Base-by-base conservation (phyloP, 2,113 vertebrate species). In the Pedetes capensis region DNA sequence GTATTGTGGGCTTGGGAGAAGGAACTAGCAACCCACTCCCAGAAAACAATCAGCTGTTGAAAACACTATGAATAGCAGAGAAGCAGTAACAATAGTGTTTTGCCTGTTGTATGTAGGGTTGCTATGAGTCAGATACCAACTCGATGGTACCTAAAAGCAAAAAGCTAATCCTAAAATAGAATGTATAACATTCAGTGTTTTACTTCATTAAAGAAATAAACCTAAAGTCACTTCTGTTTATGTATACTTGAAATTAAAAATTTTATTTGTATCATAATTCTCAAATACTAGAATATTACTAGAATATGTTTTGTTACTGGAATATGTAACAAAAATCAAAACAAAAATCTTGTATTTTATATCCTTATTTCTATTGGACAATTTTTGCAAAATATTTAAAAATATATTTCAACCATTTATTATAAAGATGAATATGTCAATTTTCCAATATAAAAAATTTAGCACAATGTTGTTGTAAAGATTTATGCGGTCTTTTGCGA, bases 261-360 rank as follows among this genome's bases (percentile, higher is more conserved):
- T 86, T 87, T n/a, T n/a, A n/a, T n/a, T n/a, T n/a, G n/a, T n/a
- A n/a, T n/a, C 94, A 96, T 87, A 78, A 97, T 96, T 94, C 51
- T 87, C 96, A 94, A 95, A 89, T 95, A 87, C 82, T 97, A 96
- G 75, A 93, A 96, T 84, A 90, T 90, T n/a, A n/a, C n/a, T n/a
- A n/a, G n/a, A n/a, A n/a, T n/a, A n/a, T n/a, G n/a, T n/a, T n/a
- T n/a, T n/a, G n/a, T n/a, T n/a, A n/a, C n/a, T n/a, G n/a, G n/a
- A n/a, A n/a, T n/a, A n/a, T n/a, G n/a, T n/a, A n/a, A n/a, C n/a
- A n/a, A n/a, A n/a, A n/a, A n/a, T n/a, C n/a, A n/a, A n/a, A n/a
- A n/a, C n/a, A n/a, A n/a, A n/a, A n/a, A n/a, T n/a, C n/a, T n/a
- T n/a, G n/a, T n/a, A n/a, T n/a, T n/a, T n/a, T n/a, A n/a, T n/a